A percentile compares a stretch with the other conserved stretches of the same genome.
These are phyloP conservation scores for Cataglyphis albicans DNA, from an alignment of 2,888 invertebrate genomes.

Conservation along the genomic window DNA sequence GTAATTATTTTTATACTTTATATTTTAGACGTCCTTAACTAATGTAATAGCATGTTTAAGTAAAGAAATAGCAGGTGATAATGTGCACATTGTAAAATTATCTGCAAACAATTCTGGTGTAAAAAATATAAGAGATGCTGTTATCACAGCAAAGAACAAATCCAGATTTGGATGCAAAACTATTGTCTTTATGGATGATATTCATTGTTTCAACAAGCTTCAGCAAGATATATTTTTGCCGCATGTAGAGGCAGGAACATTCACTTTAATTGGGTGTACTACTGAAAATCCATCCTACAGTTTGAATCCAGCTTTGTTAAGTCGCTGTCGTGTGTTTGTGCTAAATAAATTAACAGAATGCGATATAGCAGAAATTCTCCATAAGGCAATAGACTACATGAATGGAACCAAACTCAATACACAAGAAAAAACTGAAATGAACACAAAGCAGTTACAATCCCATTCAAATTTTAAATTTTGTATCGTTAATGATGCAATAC, in stretches of 20 bases:
- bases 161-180: constrained; percentile 89
- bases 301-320: constrained; percentile 92
- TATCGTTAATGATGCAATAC: constrained; percentile 63
- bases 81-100: constrained; percentile 89
- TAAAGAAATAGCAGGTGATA: constrained; percentile 86
- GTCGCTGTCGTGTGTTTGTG: constrained; percentile 91
- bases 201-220: constrained; percentile 93
- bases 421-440: neutral
- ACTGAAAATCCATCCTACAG: constrained; percentile 95
- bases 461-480: constrained; percentile 55
- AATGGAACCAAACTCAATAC: constrained; percentile 70
- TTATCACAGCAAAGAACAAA: constrained; percentile 90
- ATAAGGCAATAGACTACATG: constrained; percentile 87
- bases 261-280: constrained; percentile 92
- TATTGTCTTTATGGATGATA: constrained; percentile 93
- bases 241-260: constrained; percentile 92
- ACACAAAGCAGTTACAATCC: neutral
- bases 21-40: constrained; percentile 90
- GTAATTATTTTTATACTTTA: constrained; percentile 22
- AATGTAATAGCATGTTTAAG: constrained; percentile 90
- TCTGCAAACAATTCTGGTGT: constrained; percentile 92
- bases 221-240: constrained; percentile 93
- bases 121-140: constrained; percentile 91
- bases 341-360: constrained; percentile 89
- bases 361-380: constrained; percentile 88